Percentiles rank a stretch among this genome's conserved stretches.
These are phyloP conservation scores for Hydropotes inermis DNA, from an alignment of 2,113 vertebrate species.

Conservation along the genomic window DNA sequence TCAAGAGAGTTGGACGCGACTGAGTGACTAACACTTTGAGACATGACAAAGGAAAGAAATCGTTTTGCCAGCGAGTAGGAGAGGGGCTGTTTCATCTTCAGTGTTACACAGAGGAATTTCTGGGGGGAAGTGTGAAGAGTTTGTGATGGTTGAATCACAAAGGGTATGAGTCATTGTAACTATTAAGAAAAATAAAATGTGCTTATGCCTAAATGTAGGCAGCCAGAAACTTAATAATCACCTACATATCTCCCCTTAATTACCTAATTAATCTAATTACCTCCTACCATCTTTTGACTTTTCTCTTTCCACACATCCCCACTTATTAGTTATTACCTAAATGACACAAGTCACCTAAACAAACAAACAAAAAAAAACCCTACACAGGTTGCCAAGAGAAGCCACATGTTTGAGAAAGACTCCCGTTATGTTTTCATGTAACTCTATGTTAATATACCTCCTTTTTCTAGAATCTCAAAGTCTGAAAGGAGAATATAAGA, in stretches of 20 bases:
- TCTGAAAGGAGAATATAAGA: not conserved
- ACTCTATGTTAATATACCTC: not conserved
- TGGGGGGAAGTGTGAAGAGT: not conserved
- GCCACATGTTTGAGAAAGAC: not conserved
- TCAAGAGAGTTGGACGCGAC: not conserved
- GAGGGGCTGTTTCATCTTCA: not conserved
- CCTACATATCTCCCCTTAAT: not conserved
- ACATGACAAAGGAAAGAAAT: not conserved
- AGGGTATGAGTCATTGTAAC: not conserved
- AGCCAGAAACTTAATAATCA: not conserved
- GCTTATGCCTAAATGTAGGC: not conserved
- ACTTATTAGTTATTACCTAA: not conserved
- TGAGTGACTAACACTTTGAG: not conserved
- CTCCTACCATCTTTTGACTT: not conserved
- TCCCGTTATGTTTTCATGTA: not conserved
- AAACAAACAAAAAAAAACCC: not conserved
- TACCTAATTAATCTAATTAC: constrained; percentile 13
- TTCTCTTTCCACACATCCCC: not conserved
- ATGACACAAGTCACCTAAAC: not conserved
- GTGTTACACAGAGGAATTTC: not conserved
- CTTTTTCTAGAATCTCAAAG: not conserved
- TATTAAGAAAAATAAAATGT: constrained; percentile 21
- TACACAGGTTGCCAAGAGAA: not conserved
- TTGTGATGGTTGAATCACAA: not conserved
- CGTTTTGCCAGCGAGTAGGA: not conserved